Percentiles rank a stretch among this genome's conserved stretches.
Conservation (phyloP, 2,797 vertebrate genomes). For the Glyptemys insculpta region DNA sequence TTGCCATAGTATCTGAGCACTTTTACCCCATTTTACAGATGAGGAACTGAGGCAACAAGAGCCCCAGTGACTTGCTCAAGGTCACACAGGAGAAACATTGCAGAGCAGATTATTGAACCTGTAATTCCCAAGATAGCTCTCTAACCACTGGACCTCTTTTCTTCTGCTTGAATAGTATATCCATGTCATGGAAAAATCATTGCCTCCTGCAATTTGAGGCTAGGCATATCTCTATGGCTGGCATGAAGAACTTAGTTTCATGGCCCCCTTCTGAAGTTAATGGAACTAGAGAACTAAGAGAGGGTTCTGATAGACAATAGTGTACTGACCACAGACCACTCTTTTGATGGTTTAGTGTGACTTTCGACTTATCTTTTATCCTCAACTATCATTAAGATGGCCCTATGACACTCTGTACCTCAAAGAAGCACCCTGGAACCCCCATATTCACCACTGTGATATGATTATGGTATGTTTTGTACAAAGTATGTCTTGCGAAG, state of each 20-base stretch:
- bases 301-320: neutral
- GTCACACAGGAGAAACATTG: neutral
- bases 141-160: neutral
- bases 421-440: too few relatives aligned
- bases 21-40: neutral
- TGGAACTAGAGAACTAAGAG: neutral
- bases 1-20: neutral
- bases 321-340: neutral
- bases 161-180: neutral
- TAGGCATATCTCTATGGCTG: neutral
- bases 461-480: too few relatives aligned
- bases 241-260: neutral
- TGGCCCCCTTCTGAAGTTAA: neutral
- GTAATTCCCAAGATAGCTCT: neutral
- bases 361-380: neutral
- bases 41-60: neutral
- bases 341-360: neutral
- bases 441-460: too few relatives aligned
- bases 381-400: neutral
- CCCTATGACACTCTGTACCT: too few relatives aligned
- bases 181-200: neutral
- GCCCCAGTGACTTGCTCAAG: neutral
- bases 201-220: neutral
- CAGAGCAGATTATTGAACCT: too few relatives aligned
- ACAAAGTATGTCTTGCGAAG: too few relatives aligned